A percentile compares a stretch with the other conserved stretches of the same genome.
These are phyloP conservation scores for Gambusia affinis DNA, from an alignment of 2,113 vertebrate genomes.

Conservation along the genomic window DNA sequence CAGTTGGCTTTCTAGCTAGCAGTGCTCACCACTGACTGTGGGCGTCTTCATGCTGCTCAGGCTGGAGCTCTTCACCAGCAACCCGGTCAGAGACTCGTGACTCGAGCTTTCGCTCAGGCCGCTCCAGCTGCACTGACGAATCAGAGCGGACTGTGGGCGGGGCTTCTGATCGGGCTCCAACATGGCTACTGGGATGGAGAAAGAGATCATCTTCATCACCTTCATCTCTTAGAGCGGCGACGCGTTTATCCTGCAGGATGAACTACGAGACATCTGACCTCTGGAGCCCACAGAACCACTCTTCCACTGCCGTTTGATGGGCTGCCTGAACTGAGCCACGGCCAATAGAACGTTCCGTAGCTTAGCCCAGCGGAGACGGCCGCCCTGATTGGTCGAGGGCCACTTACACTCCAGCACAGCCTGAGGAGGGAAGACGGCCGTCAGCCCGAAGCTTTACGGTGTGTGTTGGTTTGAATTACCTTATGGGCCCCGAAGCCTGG, in stretches of 20 bases:
- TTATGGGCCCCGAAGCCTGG: no score
- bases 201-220: not conserved
- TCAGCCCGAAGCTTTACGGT: not conserved
- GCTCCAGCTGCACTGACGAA: conserved; percentile 91
- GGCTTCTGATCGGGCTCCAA: conserved; percentile 42
- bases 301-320: conserved; percentile 80
- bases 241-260: not conserved
- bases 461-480: not conserved
- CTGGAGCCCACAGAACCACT: conserved; percentile 57
- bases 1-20: no score
- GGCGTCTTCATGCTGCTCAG: conserved; percentile 81
- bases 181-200: conserved; percentile 22
- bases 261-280: conserved; percentile 45
- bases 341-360: conserved; percentile 93
- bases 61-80: conserved; percentile 88
- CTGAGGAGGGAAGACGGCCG: conserved; percentile 65
- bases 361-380: conserved; percentile 92
- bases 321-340: conserved; percentile 91
- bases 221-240: not conserved
- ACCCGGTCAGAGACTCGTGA: conserved; percentile 74
- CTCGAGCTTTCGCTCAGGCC: conserved; percentile 84
- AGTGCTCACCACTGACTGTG: not conserved
- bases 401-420: conserved; percentile 95
- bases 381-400: conserved; percentile 89
- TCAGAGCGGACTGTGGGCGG: conserved; percentile 74